Evolutionary conservation across 2,797 vertebrate genomes (phyloP).

Genomic region (Falco naumanni): DNA sequence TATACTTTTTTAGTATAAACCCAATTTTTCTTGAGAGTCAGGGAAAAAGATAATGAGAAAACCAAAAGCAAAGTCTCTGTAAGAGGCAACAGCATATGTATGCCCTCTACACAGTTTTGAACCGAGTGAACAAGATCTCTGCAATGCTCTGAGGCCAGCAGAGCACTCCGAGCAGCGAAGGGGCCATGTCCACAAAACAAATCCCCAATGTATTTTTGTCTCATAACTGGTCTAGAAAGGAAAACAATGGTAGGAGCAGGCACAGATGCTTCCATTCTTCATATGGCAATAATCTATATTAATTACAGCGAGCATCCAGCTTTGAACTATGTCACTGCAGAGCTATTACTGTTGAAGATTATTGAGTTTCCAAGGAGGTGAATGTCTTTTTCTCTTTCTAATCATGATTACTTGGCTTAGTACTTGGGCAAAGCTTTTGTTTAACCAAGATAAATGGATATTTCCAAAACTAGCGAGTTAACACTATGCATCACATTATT

Average conservation of each 20-base stretch:
- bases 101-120: background rate
- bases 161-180: background rate
- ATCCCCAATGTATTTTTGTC: background rate
- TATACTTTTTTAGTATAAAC: background rate
- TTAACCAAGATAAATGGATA: constrained; percentile 51
- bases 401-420: constrained; percentile 56
- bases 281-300: constrained; percentile 43
- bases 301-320: constrained; percentile 33
- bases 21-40: background rate
- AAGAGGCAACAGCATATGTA: background rate
- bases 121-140: background rate
- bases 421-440: constrained; percentile 23
- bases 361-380: constrained; percentile 40
- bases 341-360: constrained; percentile 25
- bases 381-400: constrained; percentile 50
- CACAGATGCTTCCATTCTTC: background rate
- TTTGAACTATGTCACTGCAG: constrained; percentile 19
- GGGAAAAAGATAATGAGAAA: background rate
- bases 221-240: background rate
- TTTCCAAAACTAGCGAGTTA: constrained; percentile 39
- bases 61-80: background rate
- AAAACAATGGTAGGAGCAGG: background rate
- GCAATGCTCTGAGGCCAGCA: background rate
- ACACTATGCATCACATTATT: constrained; percentile 1
- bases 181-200: background rate